Base-by-base conservation (phyloP, 2,888 invertebrate genomes). In the Galerucella nymphaeae region DNA sequence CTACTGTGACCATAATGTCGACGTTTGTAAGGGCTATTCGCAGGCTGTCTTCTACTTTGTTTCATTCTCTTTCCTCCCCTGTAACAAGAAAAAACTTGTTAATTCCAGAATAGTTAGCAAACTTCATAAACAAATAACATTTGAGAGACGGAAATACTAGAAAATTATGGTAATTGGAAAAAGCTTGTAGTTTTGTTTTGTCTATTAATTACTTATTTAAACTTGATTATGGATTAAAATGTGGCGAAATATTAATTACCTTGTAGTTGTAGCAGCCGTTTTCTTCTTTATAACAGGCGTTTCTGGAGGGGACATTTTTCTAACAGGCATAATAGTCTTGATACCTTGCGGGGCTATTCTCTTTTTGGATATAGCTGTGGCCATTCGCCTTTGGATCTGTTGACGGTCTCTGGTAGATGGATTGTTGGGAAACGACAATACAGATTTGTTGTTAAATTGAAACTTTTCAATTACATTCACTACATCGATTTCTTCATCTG, bases 401-500 rank as follows among this genome's bases (percentile, higher is more conserved):
- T 92, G 91, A 72, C 92, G 90, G 85, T 93, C 93, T 76, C 90
- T 90, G 45, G 89, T 89, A 20, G 92, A 91, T 14, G 94, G 93
- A 84, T 92, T 91, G 74, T 91, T 92, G 41, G 94, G 93, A 65
- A 93, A 85, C 0, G 87, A 87, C 76, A 88, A 77, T 16, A 78
- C 81, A 67, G 74, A 76, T 62, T 76, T 77, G 75, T 72, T 81
- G 75, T 66, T 76, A 66, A 66, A 64, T 13, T 65, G 70, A 16
- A 78, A 72, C 69, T 83, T 82, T 74, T 90, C 91, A 75, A 91
- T 91, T 77, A 93, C 87, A 0, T 93, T 92, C 67, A 94, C 95
- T 68, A 95, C 95, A 85, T 95, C 95, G 83, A 95, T 95, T 89
- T 94, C 94, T 87, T 95, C 95, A 57, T 78, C 93, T 93, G 90